These are phyloP conservation scores for Carlito syrichta DNA, from an alignment of 2,113 vertebrate species.

Conservation along the genomic window DNA sequence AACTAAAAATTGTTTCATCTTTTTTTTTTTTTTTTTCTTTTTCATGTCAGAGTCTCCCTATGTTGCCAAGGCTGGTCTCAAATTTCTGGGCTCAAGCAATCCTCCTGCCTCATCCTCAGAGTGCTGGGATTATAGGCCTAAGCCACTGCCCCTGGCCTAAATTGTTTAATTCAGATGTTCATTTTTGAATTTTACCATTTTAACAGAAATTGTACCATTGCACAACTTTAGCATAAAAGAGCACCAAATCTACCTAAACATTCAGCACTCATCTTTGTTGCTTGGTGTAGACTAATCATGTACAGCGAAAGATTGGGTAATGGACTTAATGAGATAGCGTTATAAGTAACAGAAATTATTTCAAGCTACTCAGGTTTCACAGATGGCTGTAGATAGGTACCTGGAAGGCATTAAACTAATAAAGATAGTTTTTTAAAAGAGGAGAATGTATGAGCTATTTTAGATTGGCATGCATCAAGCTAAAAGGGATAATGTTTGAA, in stretches of 20 bases:
- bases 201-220: background rate
- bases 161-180: background rate
- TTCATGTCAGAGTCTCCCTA: no score
- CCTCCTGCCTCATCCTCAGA: no score
- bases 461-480: background rate
- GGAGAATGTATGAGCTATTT: conserved; percentile 1
- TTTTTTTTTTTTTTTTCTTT: no score
- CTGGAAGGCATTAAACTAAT: background rate
- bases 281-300: background rate
- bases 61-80: no score
- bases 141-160: no score
- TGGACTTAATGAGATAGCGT: background rate
- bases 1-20: background rate
- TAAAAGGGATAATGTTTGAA: background rate
- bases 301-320: background rate
- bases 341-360: background rate
- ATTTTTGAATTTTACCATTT: background rate
- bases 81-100: no score
- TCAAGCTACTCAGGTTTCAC: background rate
- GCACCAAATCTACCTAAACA: background rate
- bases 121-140: no score
- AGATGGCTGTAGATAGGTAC: background rate
- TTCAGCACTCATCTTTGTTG: background rate
- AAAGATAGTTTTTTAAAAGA: background rate
- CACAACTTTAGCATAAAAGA: background rate